Base-by-base conservation (phyloP, 2,797 vertebrate genomes). In the Chiroxiphia lanceolata region DNA sequence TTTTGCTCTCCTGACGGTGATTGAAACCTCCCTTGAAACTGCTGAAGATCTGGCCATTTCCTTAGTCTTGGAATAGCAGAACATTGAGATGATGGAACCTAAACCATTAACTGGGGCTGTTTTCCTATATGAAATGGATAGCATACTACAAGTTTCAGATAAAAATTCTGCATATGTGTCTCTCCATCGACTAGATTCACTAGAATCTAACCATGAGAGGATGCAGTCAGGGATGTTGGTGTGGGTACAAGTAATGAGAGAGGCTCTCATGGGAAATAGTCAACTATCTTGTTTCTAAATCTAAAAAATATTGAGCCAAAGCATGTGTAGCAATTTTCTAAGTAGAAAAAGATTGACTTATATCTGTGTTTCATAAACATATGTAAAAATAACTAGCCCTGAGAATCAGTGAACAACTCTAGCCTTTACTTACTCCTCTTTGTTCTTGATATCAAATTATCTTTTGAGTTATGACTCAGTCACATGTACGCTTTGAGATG, bases 381-480 rank as follows among this genome's bases (percentile, higher is more conserved):
- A 15, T 92, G 38, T 75, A 84, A 74, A 89, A 93, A 76, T 69
- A 91, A 56, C 47, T 31, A 96, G 81, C 83, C 82, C 64, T 87
- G 61, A 91, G 87, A 96, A 96, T 92, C 89, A 75, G 72, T 95
- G 77, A 82, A 85, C 59, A 59, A 18, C 69, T 94, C 79, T 95
- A 95, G 81, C 65, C 68, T 89, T 88, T 89, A 78, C 92, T 96
- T 96, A 56, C 40, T 95, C 75, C 81, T 87, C 38, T 96, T 96
- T 96, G 76, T 95, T 96, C 27, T 93, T 88, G n/a, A 59, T 95
- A 90, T 84, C 75, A 86, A 51, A 94, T 96, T 94, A 89, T 83
- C 77, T 94, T 89, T 95, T 97, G 93, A 81, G 69, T 83, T 78
- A 69, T n/a, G 59, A 31, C 60, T 60, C 45, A 44, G 45, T 77